phyloP scores from a whole-genome alignment of 1,140 invertebrate genomes.

The Bombus difficillimus region DNA sequence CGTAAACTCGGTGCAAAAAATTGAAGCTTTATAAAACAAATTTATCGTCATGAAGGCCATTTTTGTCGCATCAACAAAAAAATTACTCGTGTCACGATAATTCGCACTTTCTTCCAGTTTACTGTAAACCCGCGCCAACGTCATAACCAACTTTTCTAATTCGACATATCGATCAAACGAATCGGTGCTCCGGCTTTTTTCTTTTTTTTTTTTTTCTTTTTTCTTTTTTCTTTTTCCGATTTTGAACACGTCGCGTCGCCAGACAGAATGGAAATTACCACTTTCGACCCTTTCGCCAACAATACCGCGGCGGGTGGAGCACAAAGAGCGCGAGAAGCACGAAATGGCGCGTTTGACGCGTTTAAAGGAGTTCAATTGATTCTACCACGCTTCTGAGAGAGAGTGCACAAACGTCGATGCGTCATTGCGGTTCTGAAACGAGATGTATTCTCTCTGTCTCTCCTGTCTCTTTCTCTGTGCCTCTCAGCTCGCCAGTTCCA shows the following conservation, averaged over 20 bases:
- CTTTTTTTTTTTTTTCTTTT: no score
- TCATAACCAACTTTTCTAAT: background rate
- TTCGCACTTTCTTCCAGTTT: background rate
- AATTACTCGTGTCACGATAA: background rate
- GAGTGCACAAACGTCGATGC: conserved; percentile 23
- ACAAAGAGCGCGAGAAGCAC: conserved; percentile 18
- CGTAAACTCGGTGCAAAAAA: background rate
- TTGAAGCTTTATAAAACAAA: background rate
- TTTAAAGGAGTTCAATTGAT: conserved; percentile 60
- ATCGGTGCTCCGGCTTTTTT: background rate
- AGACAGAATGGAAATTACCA: conserved; percentile 50
- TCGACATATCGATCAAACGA: background rate
- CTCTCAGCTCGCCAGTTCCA: background rate
- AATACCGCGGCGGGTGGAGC: conserved; percentile 6
- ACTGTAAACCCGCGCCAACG: background rate
- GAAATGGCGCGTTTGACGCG: conserved; percentile 50
- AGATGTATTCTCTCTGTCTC: background rate
- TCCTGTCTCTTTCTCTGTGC: background rate
- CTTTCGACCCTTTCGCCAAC: conserved; percentile 40
- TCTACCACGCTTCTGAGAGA: background rate
- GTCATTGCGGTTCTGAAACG: background rate
- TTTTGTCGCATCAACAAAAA: background rate
- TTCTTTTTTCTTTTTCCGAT: background rate
- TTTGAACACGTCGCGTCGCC: background rate
- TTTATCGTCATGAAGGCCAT: background rate